Evolutionary conservation across 2,113 vertebrate species (phyloP).

Genomic region (Monopterus albus): DNA sequence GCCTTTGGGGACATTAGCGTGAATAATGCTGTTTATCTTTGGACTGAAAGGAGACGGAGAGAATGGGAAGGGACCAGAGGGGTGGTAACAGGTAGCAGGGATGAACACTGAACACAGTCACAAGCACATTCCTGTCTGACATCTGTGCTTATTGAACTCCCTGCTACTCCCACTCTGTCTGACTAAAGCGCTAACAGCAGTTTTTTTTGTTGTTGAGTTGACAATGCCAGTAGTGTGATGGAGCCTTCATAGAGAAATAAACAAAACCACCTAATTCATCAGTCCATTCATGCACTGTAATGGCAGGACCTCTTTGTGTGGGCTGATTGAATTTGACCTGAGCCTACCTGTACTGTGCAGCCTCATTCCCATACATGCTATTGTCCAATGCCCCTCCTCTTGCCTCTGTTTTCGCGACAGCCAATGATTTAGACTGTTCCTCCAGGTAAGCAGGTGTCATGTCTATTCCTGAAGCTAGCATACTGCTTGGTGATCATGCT

Average conservation of each 20-base stretch:
- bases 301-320: constrained; percentile 61
- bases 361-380: constrained; percentile 54
- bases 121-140: constrained; percentile 32
- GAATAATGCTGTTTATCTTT: constrained; percentile 64
- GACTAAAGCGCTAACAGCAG: constrained; percentile 43
- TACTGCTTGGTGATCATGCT: constrained; percentile 55
- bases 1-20: constrained; percentile 43
- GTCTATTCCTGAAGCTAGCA: constrained; percentile 57
- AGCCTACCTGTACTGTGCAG: constrained; percentile 53
- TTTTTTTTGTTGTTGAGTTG: constrained; percentile 37
- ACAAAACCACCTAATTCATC: constrained; percentile 57
- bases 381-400: constrained; percentile 50
- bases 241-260: constrained; percentile 58
- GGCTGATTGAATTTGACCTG: constrained; percentile 68
- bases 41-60: constrained; percentile 21
- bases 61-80: not conserved
- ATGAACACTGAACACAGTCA: constrained; percentile 13
- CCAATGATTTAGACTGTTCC: constrained; percentile 57
- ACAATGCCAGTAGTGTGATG: constrained; percentile 50
- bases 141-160: constrained; percentile 46
- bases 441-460: constrained; percentile 74
- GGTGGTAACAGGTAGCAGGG: constrained; percentile 21
- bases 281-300: constrained; percentile 53
- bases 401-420: constrained; percentile 45
- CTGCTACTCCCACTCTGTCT: constrained; percentile 50